Evolutionary conservation across 2,797 vertebrate genomes (phyloP).

Genomic region (Rousettus madagascariensis): DNA sequence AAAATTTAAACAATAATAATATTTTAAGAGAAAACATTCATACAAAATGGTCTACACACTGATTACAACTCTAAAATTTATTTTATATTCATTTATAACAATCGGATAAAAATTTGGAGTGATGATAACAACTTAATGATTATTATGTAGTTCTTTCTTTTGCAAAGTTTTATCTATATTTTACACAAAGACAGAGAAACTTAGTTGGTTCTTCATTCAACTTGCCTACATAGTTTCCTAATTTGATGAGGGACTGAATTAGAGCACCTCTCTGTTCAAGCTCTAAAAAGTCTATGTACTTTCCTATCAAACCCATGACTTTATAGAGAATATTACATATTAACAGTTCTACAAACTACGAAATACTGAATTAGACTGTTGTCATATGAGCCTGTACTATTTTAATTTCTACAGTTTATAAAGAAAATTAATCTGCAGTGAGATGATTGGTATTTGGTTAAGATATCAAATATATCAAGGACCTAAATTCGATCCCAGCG

Average conservation of each 20-base stretch:
- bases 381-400: slow-evolving; percentile 26
- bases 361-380: slow-evolving; percentile 25
- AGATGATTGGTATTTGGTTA: slow-evolving; percentile 31
- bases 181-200: slow-evolving; percentile 24
- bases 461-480: slow-evolving; percentile 10
- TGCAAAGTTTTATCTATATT: background rate
- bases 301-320: slow-evolving; percentile 25
- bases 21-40: slow-evolving; percentile 14
- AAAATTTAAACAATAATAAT: background rate
- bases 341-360: slow-evolving; percentile 43
- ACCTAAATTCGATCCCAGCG: slow-evolving; percentile 28
- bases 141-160: slow-evolving; percentile 5
- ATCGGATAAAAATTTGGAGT: slow-evolving; percentile 9
- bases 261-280: background rate
- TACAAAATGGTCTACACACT: background rate
- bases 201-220: slow-evolving; percentile 28
- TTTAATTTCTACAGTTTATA: slow-evolving; percentile 46
- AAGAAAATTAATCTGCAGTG: slow-evolving; percentile 48
- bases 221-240: background rate
- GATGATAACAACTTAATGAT: slow-evolving; percentile 15
- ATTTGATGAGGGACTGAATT: slow-evolving; percentile 25
- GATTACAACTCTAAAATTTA: background rate
- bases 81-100: slow-evolving; percentile 13
- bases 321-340: slow-evolving; percentile 37
- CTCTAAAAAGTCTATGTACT: slow-evolving; percentile 13